Conservation (phyloP, 2,888 invertebrate species). For the Gastrophysa polygoni region DNA sequence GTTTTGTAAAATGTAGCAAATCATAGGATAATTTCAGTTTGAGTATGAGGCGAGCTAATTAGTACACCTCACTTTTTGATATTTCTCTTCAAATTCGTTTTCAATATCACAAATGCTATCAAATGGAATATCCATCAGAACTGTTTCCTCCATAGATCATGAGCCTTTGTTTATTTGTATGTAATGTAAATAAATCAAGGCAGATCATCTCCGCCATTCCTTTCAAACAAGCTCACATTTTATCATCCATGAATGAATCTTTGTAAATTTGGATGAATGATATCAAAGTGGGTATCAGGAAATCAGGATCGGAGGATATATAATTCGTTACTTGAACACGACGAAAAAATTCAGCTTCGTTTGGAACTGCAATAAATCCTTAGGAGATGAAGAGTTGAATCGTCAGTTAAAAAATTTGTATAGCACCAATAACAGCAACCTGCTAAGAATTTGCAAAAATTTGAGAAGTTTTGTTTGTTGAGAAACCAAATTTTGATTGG, state of each 20-base stretch:
- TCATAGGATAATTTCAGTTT: no score
- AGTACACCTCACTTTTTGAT: background rate
- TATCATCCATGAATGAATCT: background rate
- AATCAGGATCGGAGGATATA: no score
- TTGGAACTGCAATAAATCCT: no score
- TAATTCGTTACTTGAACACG: no score
- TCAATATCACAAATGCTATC: conserved; percentile 47
- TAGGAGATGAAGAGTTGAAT: background rate
- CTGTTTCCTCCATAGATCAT: conserved; percentile 33
- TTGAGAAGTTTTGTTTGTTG: background rate
- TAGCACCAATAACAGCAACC: conserved; percentile 1
- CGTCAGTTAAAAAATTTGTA: background rate
- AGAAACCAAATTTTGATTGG: background rate
- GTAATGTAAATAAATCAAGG: background rate
- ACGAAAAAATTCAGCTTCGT: no score
- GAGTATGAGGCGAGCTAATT: background rate
- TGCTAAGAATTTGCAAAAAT: background rate
- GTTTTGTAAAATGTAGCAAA: no score
- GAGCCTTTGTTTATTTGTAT: conserved; percentile 39
- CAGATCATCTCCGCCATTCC: background rate
- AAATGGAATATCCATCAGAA: conserved; percentile 35
- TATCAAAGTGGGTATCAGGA: no score
- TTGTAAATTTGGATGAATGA: no score
- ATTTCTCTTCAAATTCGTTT: conserved; percentile 48
- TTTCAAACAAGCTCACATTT: no score